These are phyloP conservation scores for Aphelocoma coerulescens DNA, from an alignment of 2,113 vertebrate species.

Conservation along the genomic window DNA sequence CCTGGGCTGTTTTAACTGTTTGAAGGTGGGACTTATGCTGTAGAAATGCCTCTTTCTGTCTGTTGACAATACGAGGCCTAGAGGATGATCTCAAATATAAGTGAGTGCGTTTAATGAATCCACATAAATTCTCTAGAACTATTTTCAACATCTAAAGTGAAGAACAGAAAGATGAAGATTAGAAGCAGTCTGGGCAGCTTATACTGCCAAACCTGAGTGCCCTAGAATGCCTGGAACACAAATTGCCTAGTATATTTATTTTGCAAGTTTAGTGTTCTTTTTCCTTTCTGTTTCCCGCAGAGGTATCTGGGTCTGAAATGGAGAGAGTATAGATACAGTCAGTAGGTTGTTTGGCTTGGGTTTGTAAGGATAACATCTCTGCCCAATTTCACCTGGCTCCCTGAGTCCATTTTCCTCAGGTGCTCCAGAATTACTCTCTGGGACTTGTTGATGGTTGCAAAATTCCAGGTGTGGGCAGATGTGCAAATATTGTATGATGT, in stretches of 20 bases:
- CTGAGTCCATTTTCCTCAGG: background rate
- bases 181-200: background rate
- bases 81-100: background rate
- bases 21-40: background rate
- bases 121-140: background rate
- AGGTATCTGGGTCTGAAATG: background rate
- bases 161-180: background rate
- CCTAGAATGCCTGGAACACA: background rate
- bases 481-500: background rate
- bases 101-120: background rate
- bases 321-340: accelerated
- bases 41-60: background rate
- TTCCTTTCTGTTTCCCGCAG: background rate
- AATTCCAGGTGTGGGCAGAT: background rate
- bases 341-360: background rate
- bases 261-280: background rate
- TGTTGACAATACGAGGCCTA: background rate
- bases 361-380: background rate
- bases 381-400: background rate
- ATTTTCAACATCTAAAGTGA: background rate
- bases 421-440: background rate
- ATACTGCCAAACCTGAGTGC: background rate
- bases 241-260: background rate
- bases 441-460: background rate
- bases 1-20: background rate